These are phyloP conservation scores for Brachymystax lenok DNA, from an alignment of 2,797 vertebrate genomes.

Conservation along the genomic window DNA sequence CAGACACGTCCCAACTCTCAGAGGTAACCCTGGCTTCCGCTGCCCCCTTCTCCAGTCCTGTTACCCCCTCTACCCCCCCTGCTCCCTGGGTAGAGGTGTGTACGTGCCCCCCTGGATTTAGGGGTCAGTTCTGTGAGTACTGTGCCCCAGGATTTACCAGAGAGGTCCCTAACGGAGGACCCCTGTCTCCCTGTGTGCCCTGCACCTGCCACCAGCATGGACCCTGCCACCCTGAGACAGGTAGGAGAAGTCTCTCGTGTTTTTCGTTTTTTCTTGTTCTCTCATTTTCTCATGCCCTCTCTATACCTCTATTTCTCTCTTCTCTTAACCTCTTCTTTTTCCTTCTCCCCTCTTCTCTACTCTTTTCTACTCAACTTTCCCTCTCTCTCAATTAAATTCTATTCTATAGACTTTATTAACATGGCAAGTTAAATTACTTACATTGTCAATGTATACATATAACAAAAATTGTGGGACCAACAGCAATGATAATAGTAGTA, in stretches of 20 bases:
- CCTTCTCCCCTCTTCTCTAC: conserved; percentile 4
- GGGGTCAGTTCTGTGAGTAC: conserved; percentile 85
- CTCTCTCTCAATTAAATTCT: background rate
- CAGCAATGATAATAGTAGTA: too few species aligned
- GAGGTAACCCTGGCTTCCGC: conserved; percentile 79
- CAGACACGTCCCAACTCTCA: conserved; percentile 81
- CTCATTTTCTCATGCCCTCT: background rate
- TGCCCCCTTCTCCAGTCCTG: conserved; percentile 9
- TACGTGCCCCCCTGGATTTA: conserved; percentile 80
- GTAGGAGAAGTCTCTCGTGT: conserved; percentile 56
- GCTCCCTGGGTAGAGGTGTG: conserved; percentile 89
- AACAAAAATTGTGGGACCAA: too few species aligned
- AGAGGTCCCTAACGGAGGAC: conserved; percentile 66
- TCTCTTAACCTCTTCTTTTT: background rate
- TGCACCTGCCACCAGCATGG: conserved; percentile 90
- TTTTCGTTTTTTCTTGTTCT: background rate
- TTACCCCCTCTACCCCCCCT: background rate
- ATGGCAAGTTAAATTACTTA: too few species aligned
- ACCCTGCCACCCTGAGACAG: conserved; percentile 84
- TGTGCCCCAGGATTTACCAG: conserved; percentile 83
- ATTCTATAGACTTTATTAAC: too few species aligned
- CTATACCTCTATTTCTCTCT: background rate
- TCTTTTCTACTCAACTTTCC: conserved; percentile 42
- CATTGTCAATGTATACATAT: too few species aligned
- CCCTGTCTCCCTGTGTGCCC: conserved; percentile 78